Percentiles rank a stretch among this genome's conserved stretches.
Evolutionary conservation across 2,888 invertebrate genomes (phyloP).

Genomic region (Heliconius charithonia): DNA sequence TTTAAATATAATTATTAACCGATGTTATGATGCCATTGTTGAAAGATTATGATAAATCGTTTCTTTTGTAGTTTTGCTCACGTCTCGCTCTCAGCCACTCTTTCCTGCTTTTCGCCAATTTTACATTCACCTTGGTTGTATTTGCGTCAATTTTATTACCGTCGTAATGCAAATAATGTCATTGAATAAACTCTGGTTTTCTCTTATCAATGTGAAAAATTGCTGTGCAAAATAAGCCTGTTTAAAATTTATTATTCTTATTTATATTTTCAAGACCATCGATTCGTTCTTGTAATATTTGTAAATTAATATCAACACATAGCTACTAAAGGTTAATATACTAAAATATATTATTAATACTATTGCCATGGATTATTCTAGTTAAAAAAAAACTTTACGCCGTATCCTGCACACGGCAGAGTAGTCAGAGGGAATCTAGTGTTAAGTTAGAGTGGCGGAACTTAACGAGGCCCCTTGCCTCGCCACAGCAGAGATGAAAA

Average conservation of each 20-base stretch:
- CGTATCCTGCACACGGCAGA: no score
- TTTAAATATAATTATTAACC: slow-evolving; percentile 6
- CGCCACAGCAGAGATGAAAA: no score
- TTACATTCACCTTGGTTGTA: slow-evolving; percentile 44
- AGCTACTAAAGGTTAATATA: not conserved
- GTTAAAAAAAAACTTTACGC: no score
- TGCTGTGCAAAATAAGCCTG: slow-evolving; percentile 7
- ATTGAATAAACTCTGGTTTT: slow-evolving; percentile 30
- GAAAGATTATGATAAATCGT: slow-evolving; percentile 32
- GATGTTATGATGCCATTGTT: slow-evolving; percentile 7
- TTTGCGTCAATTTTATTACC: slow-evolving; percentile 42
- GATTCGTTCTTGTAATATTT: not conserved
- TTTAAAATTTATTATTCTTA: slow-evolving; percentile 6
- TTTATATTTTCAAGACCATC: slow-evolving; percentile 10
- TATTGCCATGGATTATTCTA: not conserved
- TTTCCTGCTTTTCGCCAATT: slow-evolving; percentile 38
- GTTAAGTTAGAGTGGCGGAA: no score
- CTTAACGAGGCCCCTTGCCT: no score
- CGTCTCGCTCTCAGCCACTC: slow-evolving; percentile 11
- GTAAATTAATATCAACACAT: not conserved
- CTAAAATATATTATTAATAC: not conserved
- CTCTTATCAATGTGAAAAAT: slow-evolving; percentile 22
- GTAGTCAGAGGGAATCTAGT: no score
- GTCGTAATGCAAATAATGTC: slow-evolving; percentile 41
- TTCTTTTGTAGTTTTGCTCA: slow-evolving; percentile 38